Evolutionary conservation across 1,140 invertebrate species (phyloP).

Genomic region (Lasioglossum baleicum): DNA sequence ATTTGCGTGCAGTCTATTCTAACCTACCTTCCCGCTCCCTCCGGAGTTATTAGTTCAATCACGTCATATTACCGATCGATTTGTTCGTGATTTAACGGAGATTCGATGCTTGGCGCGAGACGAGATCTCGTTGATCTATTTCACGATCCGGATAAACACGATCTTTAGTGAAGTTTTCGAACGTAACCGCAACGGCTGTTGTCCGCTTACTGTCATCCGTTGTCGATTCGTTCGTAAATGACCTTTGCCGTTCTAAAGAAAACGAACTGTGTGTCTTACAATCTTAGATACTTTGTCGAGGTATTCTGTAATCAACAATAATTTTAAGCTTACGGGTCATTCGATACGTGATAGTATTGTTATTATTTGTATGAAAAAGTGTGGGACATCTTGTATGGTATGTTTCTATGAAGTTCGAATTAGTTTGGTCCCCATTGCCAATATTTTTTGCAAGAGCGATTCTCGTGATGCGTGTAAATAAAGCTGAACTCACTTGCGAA

Average conservation of each 20-base stretch:
- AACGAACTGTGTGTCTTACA: neutral
- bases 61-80: slow-evolving; percentile 7
- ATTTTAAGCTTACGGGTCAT: neutral
- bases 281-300: no score
- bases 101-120: neutral
- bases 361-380: no score
- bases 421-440: no score
- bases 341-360: no score
- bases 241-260: neutral
- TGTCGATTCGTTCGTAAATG: slow-evolving; percentile 11
- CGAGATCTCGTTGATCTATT: neutral
- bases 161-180: slow-evolving; percentile 39
- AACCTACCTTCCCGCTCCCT: slow-evolving; percentile 58
- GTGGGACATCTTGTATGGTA: no score
- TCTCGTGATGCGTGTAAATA: no score
- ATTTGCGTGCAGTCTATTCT: slow-evolving; percentile 60
- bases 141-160: no score
- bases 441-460: no score
- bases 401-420: no score
- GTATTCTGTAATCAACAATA: no score
- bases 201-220: slow-evolving; percentile 32
- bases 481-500: no score
- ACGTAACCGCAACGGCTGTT: slow-evolving; percentile 18
- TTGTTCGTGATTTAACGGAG: slow-evolving; percentile 7
- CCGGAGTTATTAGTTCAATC: slow-evolving; percentile 40